Evolutionary conservation across 2,888 invertebrate species (phyloP), one percentile per base, ranked within the genome.

Genomic region (Philhelius pedissequus): DNA sequence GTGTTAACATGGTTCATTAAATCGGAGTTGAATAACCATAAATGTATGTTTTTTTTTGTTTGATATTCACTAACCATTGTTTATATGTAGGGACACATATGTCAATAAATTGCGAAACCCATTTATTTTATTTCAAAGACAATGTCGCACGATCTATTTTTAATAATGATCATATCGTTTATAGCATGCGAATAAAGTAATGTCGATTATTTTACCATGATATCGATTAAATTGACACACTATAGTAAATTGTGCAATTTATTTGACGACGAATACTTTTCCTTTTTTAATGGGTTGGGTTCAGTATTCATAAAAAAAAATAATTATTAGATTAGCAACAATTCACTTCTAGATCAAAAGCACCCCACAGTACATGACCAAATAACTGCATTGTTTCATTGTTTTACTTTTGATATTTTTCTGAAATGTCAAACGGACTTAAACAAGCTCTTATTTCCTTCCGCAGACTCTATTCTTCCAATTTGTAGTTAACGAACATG

Each of bases 71-170:
- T 15, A 2, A 9, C 27, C 25, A 18, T 4, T 27, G 7, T 27
- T 40, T n/a, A n/a, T n/a, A n/a, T n/a, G n/a, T n/a, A n/a, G n/a
- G n/a, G n/a, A n/a, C n/a, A n/a, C n/a, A 30, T 32, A 40, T 35
- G 69, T 25, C 38, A 40, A 27, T 35, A 11, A 62, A 60, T 18
- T 35, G n/a, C 13, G 6, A 43, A 35, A 27, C 2, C 35, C 43
- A 77, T 52, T 32, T 50, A 60, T 60, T 52, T 52, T 18, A 15
- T 48, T 22, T 25, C 32, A 4, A 74, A 27, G 38, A 25, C 30
- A 45, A 40, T 40, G 64, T 50, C 30, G 30, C 81, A 76, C 81
- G 80, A 81, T 70, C 74, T 56, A 50, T 64, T 62, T 48, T 70
- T 43, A 32, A 60, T 20, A 66, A 50, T 45, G 54, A 38, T 48